Evolutionary conservation across 1,140 invertebrate species (phyloP).

Genomic region (Trichonephila clavata): DNA sequence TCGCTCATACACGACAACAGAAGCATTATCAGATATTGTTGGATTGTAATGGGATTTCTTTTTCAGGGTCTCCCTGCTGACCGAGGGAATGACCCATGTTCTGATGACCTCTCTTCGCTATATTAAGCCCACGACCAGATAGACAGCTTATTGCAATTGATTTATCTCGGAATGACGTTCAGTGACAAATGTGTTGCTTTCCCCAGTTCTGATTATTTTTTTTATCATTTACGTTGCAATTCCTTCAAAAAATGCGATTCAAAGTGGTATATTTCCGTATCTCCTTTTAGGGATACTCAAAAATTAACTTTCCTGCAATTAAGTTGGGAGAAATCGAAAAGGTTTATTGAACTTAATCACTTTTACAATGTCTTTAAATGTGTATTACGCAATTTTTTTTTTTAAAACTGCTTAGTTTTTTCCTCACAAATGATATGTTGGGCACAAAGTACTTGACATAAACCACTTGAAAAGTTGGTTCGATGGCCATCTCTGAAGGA

Average conservation of each 20-base stretch:
- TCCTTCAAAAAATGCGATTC: not conserved
- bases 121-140: slow-evolving; percentile 19
- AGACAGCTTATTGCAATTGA: slow-evolving; percentile 54
- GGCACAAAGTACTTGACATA: no score
- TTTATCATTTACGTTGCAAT: not conserved
- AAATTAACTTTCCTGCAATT: no score
- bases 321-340: no score
- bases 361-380: no score
- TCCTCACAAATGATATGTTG: no score
- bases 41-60: slow-evolving; percentile 51
- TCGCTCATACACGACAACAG: not conserved
- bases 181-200: slow-evolving; percentile 45
- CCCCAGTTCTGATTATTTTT: not conserved
- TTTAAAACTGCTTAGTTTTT: no score
- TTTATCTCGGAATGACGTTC: slow-evolving; percentile 30
- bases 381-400: no score
- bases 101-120: slow-evolving; percentile 36
- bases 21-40: slow-evolving; percentile 31
- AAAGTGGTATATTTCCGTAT: not conserved
- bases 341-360: no score
- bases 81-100: slow-evolving; percentile 43
- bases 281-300: not conserved
- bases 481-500: no score
- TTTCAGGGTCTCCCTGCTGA: not conserved
- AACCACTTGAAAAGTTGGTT: no score